Evolutionary conservation across 2,888 invertebrate genomes (phyloP), one percentile per base, ranked within the genome.

Genomic region (Netelia melanura): DNA sequence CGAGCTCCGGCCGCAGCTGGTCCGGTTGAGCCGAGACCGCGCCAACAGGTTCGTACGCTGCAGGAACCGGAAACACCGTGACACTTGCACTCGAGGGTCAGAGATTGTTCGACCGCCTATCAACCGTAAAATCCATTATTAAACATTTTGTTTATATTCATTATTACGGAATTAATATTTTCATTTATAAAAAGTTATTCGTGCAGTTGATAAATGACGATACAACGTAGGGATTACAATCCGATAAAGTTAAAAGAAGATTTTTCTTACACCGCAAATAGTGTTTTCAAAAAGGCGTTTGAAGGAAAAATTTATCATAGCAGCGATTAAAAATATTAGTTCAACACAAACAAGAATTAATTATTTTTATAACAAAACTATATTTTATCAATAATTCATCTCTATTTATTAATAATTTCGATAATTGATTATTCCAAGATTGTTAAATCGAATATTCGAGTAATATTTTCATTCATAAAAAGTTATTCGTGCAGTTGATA

Each of bases 51-150:
- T 92, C 96, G 96, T 89, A 97, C 96, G 88, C 96, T 97, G 93
- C 97, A 97, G 72, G 97, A 97, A 0, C 97, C 97, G 14, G 97
- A 97, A 80, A 97, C 97, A 54, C 97, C 97, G 94, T 97, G 97
- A 90, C 97, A 97, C 91, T 97, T 97, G 95, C 97, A 97, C 91
- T 97, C 95, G 90, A 95, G 94, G 64, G 94, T 94, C 82, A 96
- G 91, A 87, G 95, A 96, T 86, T 95, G 94, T 64, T 94, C 94
- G 84, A 97, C 96, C 81, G 96, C 95, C 97, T 97, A 58, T 10
- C 3, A 44, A 77, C 44, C n/a, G 61, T 9, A n/a, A 48, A 14
- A 67, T 58, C 0, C 43, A 48, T 21, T 54, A 14, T 54, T 88
- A 76, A 17, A 44, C 14, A 17, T 23, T 70, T 70, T 54, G 6